phyloP scores from a whole-genome alignment of 53 echinoderm and acorn worm genomes.

The Luidia sarsii region DNA sequence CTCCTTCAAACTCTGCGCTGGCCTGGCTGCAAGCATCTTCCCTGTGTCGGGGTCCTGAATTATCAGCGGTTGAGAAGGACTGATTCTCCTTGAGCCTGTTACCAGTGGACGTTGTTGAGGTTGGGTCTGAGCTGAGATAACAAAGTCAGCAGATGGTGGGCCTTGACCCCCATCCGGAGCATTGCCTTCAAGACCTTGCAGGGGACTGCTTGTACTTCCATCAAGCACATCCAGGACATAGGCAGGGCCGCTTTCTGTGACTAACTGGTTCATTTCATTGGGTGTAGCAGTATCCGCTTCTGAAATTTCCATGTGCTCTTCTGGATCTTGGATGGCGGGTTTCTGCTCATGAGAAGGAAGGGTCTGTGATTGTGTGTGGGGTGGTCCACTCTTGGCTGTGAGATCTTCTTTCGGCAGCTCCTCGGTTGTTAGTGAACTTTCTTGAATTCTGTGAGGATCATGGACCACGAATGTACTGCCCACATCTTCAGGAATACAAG shows the following conservation, averaged over 20 bases:
- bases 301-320: conserved; percentile 16
- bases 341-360: no score
- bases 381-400: no score
- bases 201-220: conserved; percentile 8
- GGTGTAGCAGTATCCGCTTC: background rate
- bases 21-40: conserved; percentile 63
- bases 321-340: conserved; percentile 1
- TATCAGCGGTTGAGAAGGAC: conserved; percentile 32
- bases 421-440: no score
- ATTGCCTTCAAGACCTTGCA: conserved; percentile 22
- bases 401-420: no score
- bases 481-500: conserved; percentile 20
- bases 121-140: conserved; percentile 42
- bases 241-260: conserved; percentile 49
- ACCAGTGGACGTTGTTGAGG: conserved; percentile 43
- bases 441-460: no score
- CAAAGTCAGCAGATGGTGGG: conserved; percentile 54
- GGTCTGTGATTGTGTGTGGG: no score
- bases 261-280: conserved; percentile 43
- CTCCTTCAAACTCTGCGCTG: conserved; percentile 73
- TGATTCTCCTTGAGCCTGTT: conserved; percentile 38
- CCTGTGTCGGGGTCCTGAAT: conserved; percentile 75
- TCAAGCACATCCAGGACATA: conserved; percentile 7
- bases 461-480: no score
- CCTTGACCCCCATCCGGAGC: conserved; percentile 21